Evolutionary conservation across 64 coral and sea anemone species (phyloP), one percentile per base, ranked within the genome.

Genomic region (Stichodactyla mertensii): DNA sequence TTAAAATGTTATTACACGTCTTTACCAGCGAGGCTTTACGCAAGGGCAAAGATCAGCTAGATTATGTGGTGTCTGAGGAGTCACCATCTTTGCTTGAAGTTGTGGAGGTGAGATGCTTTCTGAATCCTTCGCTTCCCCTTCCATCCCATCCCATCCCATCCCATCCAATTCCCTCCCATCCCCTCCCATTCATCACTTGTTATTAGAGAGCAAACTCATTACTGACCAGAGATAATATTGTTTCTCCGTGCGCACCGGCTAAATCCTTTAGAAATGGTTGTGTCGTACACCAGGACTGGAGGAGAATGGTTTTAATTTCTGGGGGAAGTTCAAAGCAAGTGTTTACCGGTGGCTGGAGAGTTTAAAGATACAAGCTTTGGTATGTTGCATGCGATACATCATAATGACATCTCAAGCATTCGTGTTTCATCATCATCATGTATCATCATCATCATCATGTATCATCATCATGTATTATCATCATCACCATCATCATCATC

Each of bases 281-380:
- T 80, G 88, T 53, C 86, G 97, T 16, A 99, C 97, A 36, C 93
- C 97, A 55, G 97, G 97, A 52, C 91, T 99, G 12, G 93, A 99
- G 77, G 88, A 77, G 26, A 77, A 99, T 83, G 97, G 97, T 20
- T 99, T 99, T 83, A 89, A 99, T 77, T 99, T 99, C 79, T 95
- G 90, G 90, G 93, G 86, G 6, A 99, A 95, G 61, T 92, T 91
- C 60, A 89, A 89, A 86, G 82, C 82, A 27, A 94, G 92, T 55
- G 97, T 95, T 4, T 60, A 99, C 64, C 58, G 22, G 56, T 92
- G 93, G 97, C 18, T 91, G 55, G 77, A 87, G 70, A 79, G 80
- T 45, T 83, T 85, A 55, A 89, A 52, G 27, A 78, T 79, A 19
- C 81, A 92, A 28, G 93, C 97, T 24, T 86, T 95, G 90, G 97